Evolutionary conservation across 2,888 invertebrate species (phyloP), one percentile per base, ranked within the genome.

Genomic region (Protonemura montana): DNA sequence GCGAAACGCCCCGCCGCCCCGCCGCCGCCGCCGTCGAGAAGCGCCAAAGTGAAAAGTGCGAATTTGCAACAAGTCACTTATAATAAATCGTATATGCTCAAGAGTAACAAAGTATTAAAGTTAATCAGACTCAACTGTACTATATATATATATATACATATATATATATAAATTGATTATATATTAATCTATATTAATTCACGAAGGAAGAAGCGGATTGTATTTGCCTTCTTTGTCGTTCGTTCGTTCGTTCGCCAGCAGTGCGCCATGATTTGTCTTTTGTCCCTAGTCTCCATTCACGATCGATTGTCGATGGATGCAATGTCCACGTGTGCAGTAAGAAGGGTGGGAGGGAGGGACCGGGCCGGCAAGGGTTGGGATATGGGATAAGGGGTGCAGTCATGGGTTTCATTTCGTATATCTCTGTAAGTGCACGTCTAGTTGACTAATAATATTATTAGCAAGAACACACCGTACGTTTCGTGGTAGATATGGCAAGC

Each of bases 371-470:
- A 25, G 16, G 78, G n/a, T 25, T 28, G 78, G 13, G 78, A 16
- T 10, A 35, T 26, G 30, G 28, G 28, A 80, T 2, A 30, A 81
- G 16, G 80, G 30, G 81, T 30, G 81, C 30, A 30, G 28, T 0
- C 25, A 76, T 87, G 85, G 83, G 84, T 86, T 88, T 87, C 83
- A 87, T 87, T 87, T 88, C 86, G 87, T 87, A 86, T 88, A 86
- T 88, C 87, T 87, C 86, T 87, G 87, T 88, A 87, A 86, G 87
- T 87, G 88, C 87, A 88, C 87, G 86, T 87, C 76, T 87, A 85
- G 84, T 83, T 41, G 30, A 77, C 81, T 86, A 86, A 82, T 83
- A 83, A 80, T 86, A 86, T 59, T 59, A 59, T 59, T 59, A 59
- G 86, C 86, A 86, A 86, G 29, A 86, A 87, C 86, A 87, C 87